A percentile compares a stretch with the other conserved stretches of the same genome.
Conservation (phyloP, 2,888 invertebrate genomes). For the Hirtodrosophila alboralis region DNA sequence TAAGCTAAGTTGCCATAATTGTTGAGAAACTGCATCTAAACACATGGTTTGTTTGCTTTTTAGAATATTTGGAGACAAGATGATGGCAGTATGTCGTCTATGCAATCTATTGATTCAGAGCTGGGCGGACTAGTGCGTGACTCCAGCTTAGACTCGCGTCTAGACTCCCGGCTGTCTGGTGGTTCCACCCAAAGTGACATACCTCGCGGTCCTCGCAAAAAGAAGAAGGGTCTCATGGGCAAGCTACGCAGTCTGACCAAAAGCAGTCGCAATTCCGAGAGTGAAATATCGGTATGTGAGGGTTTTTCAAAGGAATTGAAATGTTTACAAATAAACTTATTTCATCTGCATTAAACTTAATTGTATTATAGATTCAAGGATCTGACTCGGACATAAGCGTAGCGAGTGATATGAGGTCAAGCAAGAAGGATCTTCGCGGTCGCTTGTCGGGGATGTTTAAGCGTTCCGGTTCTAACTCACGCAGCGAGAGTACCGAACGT, state of each 20-base stretch:
- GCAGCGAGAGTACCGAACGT: conserved; percentile 87
- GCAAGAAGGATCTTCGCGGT: conserved; percentile 91
- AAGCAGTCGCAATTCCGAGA: conserved; percentile 86
- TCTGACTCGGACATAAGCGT: conserved; percentile 90
- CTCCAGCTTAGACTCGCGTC: conserved; percentile 86
- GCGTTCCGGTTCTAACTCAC: conserved; percentile 87
- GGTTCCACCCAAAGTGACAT: conserved; percentile 94
- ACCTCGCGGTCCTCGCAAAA: conserved; percentile 88
- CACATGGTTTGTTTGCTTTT: conserved; percentile 45
- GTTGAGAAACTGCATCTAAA: background rate
- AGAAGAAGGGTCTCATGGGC: conserved; percentile 91
- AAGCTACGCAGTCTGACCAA: conserved; percentile 94
- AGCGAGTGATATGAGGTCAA: conserved; percentile 86
- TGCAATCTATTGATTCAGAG: conserved; percentile 90
- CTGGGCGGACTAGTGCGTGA: conserved; percentile 89
- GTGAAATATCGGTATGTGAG: conserved; percentile 84
- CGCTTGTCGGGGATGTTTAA: conserved; percentile 93
- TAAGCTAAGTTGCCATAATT: conserved; percentile 25
- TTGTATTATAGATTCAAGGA: conserved; percentile 85
- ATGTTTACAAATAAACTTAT: no score
- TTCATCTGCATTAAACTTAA: background rate
- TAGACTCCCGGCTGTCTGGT: conserved; percentile 92
- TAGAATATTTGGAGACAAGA: conserved; percentile 92
- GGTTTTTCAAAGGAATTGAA: no score
- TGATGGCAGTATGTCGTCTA: conserved; percentile 92